Conservation (phyloP, 2,888 invertebrate genomes). For the Pandemis heparana region DNA sequence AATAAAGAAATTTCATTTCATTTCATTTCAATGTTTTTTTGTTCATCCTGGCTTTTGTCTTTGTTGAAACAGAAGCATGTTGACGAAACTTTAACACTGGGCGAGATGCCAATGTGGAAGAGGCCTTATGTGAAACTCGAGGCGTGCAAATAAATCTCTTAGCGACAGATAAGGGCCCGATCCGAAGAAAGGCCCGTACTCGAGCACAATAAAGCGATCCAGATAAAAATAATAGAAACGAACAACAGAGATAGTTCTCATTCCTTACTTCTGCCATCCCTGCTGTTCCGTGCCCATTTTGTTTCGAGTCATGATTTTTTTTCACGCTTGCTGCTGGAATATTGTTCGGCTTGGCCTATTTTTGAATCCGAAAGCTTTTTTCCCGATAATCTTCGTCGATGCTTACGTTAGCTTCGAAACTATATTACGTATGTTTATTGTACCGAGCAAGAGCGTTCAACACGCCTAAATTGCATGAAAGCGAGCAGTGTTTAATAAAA, state of each 20-base stretch:
- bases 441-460: too few relatives aligned
- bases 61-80: too few relatives aligned
- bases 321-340: background rate
- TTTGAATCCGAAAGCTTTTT: background rate
- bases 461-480: too few relatives aligned
- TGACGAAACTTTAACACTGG: background rate
- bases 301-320: slow-evolving; percentile 41
- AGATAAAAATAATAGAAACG: slow-evolving; percentile 53
- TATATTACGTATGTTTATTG: background rate
- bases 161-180: slow-evolving; percentile 63
- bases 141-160: slow-evolving; percentile 63
- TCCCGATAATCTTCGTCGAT: background rate
- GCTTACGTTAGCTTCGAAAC: background rate
- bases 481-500: too few relatives aligned
- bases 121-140: slow-evolving; percentile 48
- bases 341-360: background rate
- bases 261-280: slow-evolving; percentile 45
- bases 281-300: slow-evolving; percentile 28
- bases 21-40: too few relatives aligned
- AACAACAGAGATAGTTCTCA: slow-evolving; percentile 52
- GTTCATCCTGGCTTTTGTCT: too few relatives aligned
- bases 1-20: too few relatives aligned
- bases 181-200: slow-evolving; percentile 54
- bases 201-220: slow-evolving; percentile 64
- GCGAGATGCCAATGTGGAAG: slow-evolving; percentile 5